phyloP scores from a whole-genome alignment of 2,113 vertebrate genomes.

The Pteronura brasiliensis region DNA sequence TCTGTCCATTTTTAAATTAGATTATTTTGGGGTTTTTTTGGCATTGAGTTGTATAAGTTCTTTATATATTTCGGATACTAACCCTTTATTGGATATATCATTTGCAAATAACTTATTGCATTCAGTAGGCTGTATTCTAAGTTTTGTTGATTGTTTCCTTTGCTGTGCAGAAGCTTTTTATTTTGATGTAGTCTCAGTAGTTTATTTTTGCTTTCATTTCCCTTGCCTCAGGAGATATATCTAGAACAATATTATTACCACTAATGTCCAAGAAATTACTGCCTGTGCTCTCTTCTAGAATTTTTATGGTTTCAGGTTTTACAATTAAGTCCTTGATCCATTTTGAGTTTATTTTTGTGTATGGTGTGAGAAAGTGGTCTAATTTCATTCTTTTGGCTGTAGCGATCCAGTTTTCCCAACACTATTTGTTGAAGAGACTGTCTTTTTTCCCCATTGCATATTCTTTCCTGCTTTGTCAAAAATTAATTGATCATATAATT shows the following conservation, averaged over 20 bases:
- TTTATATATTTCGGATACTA: not conserved
- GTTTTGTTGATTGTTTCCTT: not conserved
- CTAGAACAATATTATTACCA: too few species aligned
- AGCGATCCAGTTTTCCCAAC: not conserved
- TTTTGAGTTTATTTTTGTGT: not conserved
- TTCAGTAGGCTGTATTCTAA: not conserved
- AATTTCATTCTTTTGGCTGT: not conserved
- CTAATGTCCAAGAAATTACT: not conserved
- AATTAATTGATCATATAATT: not conserved
- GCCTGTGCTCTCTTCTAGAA: not conserved
- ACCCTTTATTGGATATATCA: not conserved
- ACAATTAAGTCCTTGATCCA: not conserved
- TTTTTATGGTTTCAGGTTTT: too few species aligned
- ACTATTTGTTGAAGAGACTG: not conserved
- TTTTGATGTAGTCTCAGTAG: not conserved
- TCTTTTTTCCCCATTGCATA: not conserved
- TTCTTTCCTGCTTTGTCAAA: not conserved
- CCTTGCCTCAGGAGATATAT: not conserved
- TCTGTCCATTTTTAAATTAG: not conserved
- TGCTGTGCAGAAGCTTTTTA: not conserved
- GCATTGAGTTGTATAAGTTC: not conserved
- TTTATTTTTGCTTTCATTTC: not conserved
- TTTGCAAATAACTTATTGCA: not conserved
- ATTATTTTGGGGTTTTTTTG: not conserved
- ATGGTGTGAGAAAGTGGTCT: not conserved